Evolutionary conservation across 2,113 vertebrate species (phyloP).

Genomic region (Falco punctatus): DNA sequence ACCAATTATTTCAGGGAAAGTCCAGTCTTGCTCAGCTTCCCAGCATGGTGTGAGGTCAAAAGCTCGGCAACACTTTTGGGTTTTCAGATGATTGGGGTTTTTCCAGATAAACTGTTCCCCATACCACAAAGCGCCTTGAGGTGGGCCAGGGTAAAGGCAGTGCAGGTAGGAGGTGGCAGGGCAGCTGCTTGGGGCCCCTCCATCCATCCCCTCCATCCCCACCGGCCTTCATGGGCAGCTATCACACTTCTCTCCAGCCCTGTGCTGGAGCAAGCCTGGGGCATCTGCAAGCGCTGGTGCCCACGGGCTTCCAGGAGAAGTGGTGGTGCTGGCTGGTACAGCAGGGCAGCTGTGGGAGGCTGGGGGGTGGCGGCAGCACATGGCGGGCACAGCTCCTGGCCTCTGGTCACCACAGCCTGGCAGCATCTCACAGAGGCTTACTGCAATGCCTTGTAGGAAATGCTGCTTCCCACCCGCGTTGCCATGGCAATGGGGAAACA

Average conservation of each 20-base stretch:
- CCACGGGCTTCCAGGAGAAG: fast-evolving
- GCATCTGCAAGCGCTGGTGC: fast-evolving
- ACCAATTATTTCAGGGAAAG: not conserved
- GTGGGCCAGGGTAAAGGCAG: not conserved
- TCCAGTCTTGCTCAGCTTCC: not conserved
- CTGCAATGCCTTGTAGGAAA: not conserved
- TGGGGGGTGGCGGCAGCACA: not conserved
- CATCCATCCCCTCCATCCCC: not conserved
- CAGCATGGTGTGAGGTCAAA: not conserved
- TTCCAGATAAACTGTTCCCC: not conserved
- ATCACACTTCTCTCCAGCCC: fast-evolving
- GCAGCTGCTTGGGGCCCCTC: not conserved
- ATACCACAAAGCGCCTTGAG: not conserved
- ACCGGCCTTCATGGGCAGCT: not conserved
- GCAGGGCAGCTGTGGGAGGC: not conserved
- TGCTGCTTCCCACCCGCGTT: constrained; percentile 3
- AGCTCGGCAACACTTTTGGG: not conserved
- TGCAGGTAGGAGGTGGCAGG: not conserved
- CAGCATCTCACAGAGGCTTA: not conserved
- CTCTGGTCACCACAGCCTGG: fast-evolving
- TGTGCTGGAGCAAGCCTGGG: fast-evolving
- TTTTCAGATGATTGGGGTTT: not conserved
- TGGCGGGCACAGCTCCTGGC: not conserved
- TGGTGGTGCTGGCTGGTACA: fast-evolving
- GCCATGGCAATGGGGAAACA: constrained; percentile 31